phyloP scores from a whole-genome alignment of 2,888 invertebrate species.

The Melinaea marsaeus region DNA sequence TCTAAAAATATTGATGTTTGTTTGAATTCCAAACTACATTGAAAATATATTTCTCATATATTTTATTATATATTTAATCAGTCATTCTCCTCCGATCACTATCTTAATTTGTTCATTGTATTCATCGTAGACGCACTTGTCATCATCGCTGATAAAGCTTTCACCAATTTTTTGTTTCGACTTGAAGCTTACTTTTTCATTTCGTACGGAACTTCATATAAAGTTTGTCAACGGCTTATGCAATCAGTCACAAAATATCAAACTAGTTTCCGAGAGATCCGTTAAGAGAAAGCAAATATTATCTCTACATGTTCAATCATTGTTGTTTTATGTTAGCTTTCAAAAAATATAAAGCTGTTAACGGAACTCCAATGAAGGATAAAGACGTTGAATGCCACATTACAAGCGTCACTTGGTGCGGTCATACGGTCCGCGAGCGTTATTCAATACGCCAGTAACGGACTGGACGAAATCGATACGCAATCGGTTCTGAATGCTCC shows the following conservation, averaged over 20 bases:
- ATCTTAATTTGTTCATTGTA: constrained; percentile 16
- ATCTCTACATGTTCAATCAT: constrained; percentile 45
- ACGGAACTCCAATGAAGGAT: constrained; percentile 15
- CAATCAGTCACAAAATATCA: constrained; percentile 53
- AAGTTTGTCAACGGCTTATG: constrained; percentile 63
- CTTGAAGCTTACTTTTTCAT: constrained; percentile 54
- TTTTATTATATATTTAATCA: no score
- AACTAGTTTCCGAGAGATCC: constrained; percentile 56
- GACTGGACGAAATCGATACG: constrained; percentile 68
- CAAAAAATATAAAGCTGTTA: constrained; percentile 27
- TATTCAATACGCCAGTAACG: constrained; percentile 51
- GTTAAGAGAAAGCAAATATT: constrained; percentile 62
- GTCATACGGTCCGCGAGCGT: constrained; percentile 46
- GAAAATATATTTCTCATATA: no score
- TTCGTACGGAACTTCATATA: constrained; percentile 46
- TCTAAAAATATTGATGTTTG: no score
- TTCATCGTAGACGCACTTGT: constrained; percentile 30
- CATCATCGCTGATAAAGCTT: constrained; percentile 51
- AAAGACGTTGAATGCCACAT: constrained; percentile 29
- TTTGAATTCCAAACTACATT: no score
- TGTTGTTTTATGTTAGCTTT: constrained; percentile 42
- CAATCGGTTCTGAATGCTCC: constrained; percentile 55
- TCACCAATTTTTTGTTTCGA: constrained; percentile 53
- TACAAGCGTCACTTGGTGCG: constrained; percentile 29
- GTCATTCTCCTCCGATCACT: not conserved